These are phyloP conservation scores for Andinoacara biseriatus DNA, from an alignment of 2,113 vertebrate species.

Conservation along the genomic window DNA sequence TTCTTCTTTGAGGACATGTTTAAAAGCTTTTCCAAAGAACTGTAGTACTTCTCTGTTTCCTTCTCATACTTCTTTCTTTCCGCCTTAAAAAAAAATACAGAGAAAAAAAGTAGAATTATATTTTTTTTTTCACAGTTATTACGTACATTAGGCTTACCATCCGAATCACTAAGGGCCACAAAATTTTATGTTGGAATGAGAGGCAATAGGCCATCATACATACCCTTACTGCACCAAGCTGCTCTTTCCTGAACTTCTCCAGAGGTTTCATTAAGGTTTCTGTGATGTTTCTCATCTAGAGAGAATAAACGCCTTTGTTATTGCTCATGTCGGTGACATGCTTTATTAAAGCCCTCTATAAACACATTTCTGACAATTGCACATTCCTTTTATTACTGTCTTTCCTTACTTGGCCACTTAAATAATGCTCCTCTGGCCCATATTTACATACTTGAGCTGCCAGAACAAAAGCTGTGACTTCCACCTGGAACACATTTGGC, in stretches of 20 bases:
- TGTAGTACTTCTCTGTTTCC: slow-evolving; percentile 98
- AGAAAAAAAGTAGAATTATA: neutral
- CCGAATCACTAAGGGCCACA: neutral
- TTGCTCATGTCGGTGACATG: neutral
- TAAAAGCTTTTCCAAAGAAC: slow-evolving; percentile 93
- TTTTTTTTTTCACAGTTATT: neutral
- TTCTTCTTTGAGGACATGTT: slow-evolving; percentile 97
- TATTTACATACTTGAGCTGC: neutral
- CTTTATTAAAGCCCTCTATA: neutral
- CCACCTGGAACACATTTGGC: neutral
- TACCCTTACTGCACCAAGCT: slow-evolving; percentile 95
- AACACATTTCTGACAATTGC: neutral
- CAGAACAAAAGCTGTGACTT: neutral
- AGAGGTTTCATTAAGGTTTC: slow-evolving; percentile 98
- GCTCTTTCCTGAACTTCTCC: slow-evolving; percentile 97
- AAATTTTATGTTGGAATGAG: neutral
- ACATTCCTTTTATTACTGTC: neutral
- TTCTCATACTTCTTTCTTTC: slow-evolving; percentile 98
- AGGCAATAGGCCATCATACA: slow-evolving; percentile 23
- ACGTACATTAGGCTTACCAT: neutral
- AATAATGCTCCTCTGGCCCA: neutral
- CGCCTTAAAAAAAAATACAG: slow-evolving; percentile 77
- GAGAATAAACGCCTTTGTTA: slow-evolving; percentile 9
- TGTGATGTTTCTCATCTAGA: slow-evolving; percentile 93
- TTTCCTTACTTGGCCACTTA: neutral